Conservation (phyloP, 2,888 invertebrate genomes). For the Arrhopalites spinosus region DNA sequence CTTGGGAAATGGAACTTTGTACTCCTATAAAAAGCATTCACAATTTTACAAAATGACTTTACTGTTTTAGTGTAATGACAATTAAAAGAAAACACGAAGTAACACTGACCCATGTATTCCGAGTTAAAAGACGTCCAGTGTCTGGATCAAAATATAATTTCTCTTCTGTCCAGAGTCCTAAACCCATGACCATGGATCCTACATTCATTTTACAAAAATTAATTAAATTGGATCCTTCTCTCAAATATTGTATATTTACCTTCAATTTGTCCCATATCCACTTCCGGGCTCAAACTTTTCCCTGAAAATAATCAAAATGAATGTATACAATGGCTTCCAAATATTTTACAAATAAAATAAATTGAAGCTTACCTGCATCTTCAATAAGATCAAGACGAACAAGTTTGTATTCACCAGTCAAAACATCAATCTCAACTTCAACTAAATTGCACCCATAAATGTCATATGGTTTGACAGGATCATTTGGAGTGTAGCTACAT, state of each 20-base stretch:
- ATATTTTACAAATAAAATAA: neutral
- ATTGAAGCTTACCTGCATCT: constrained; percentile 46
- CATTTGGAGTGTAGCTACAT: constrained; percentile 41
- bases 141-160: constrained; percentile 68
- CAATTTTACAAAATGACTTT: neutral
- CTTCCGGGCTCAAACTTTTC: constrained; percentile 50
- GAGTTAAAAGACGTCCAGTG: constrained; percentile 72
- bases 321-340: neutral
- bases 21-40: constrained; percentile 44
- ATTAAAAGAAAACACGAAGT: too few species aligned
- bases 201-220: too few species aligned
- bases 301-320: constrained; percentile 41
- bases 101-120: constrained; percentile 73
- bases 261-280: constrained; percentile 61
- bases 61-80: neutral
- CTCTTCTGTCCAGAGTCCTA: constrained; percentile 78
- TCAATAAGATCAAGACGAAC: constrained; percentile 51
- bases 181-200: constrained; percentile 65
- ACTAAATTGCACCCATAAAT: constrained; percentile 69
- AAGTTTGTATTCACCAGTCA: constrained; percentile 59
- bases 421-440: constrained; percentile 66
- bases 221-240: too few species aligned
- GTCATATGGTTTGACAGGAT: constrained; percentile 65
- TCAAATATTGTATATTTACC: too few species aligned
- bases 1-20: constrained; percentile 53